phyloP scores from a whole-genome alignment of 2,113 vertebrate species.

The Struthidea cinerea region DNA sequence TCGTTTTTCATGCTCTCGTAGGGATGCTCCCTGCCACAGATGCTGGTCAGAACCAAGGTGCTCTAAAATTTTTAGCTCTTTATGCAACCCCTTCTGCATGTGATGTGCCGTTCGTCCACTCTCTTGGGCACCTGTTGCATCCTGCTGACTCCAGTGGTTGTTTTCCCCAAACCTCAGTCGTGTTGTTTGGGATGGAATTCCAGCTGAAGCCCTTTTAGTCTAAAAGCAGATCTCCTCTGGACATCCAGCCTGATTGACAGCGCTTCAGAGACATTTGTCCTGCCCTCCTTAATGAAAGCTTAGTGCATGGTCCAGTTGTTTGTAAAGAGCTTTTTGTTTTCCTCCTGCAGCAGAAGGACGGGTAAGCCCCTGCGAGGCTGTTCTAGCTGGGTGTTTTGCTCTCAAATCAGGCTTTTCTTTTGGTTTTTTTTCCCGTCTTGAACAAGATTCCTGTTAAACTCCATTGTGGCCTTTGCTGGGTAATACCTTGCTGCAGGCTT shows the following conservation, averaged over 20 bases:
- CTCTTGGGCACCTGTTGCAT: not conserved
- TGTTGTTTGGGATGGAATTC: not conserved
- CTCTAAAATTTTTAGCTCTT: not conserved
- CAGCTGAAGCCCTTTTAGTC: not conserved
- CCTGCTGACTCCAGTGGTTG: not conserved
- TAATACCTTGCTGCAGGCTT: not conserved
- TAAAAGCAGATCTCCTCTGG: not conserved
- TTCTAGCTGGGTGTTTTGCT: not conserved
- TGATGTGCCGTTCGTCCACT: not conserved
- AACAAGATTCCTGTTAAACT: not conserved
- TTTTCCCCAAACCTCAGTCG: accelerated
- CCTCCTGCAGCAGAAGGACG: not conserved
- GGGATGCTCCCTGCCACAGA: accelerated
- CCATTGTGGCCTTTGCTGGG: not conserved
- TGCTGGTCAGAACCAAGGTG: not conserved
- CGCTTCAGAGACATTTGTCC: not conserved
- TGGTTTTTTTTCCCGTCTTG: not conserved
- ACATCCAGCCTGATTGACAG: not conserved
- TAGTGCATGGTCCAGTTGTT: not conserved
- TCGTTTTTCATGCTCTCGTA: accelerated
- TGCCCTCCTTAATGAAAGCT: not conserved
- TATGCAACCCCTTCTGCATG: accelerated
- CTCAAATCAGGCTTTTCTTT: not conserved
- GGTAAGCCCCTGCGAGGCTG: accelerated
- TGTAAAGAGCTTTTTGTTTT: not conserved